Evolutionary conservation across 2,888 invertebrate species (phyloP).

Genomic region (Phytoseiulus persimilis): DNA sequence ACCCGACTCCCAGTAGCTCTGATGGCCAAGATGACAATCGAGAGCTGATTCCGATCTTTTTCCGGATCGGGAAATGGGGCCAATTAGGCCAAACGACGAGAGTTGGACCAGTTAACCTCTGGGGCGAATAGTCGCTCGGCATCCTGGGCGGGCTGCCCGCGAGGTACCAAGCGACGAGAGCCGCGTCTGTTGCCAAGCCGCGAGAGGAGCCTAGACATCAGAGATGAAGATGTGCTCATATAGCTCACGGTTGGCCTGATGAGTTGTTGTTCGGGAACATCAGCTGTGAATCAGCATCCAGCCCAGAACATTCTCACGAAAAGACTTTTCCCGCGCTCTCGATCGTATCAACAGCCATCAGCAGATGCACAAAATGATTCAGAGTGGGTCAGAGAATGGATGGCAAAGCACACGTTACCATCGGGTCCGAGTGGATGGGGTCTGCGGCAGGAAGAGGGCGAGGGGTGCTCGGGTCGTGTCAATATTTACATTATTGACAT

Average conservation of each 20-base stretch:
- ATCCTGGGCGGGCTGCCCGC: neutral
- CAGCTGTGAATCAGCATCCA: neutral
- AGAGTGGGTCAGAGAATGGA: neutral
- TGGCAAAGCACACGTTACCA: neutral
- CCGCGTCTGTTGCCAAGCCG: neutral
- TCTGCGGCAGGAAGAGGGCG: neutral
- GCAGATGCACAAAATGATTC: neutral
- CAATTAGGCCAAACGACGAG: neutral
- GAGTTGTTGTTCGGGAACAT: neutral
- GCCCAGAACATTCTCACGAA: neutral
- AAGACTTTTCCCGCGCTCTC: neutral
- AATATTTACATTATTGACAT: slow-evolving; percentile 5
- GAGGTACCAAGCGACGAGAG: neutral
- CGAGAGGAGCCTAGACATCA: neutral
- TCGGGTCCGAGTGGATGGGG: neutral
- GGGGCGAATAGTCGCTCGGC: neutral
- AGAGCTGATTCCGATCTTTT: neutral
- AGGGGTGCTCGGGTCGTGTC: neutral
- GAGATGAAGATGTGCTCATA: neutral
- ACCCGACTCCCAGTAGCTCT: no score
- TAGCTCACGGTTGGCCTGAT: neutral
- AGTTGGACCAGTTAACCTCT: neutral
- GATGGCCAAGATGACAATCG: neutral
- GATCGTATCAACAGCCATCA: neutral
- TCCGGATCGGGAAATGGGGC: neutral